Evolutionary conservation across 2,113 vertebrate genomes (phyloP), one percentile per base, ranked within the genome.

Genomic region (Oceanodroma tethys): DNA sequence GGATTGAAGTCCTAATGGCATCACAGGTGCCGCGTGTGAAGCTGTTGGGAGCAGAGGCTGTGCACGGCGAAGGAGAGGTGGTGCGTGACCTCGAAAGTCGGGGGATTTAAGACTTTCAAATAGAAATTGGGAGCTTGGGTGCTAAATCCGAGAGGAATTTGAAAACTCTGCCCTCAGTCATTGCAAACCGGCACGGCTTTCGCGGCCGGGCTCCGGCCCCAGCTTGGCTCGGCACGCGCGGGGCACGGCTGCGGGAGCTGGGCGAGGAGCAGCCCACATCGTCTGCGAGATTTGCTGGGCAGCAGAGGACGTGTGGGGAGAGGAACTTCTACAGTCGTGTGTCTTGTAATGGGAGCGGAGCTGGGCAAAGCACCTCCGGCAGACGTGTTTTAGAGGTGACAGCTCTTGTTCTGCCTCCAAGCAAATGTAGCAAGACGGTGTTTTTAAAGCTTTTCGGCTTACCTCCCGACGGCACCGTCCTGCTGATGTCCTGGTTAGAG

Each of bases 1-100:
- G 47, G 47, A 43, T 29, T 10, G 1, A 21, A 32, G 40, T 7
- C 38, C 30, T 42, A 10, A 16, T 9, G 13, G 60, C n/a, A 10
- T n/a, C 4, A 3, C 40, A 7, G 42, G 42, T 10, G n/a, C 27
- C 13, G 0, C 3, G 14, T 3, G 17, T 12, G 47, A 42, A 27
- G 76, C 36, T 2, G 6, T 14, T 3, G 18, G 47, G 48, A 27
- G 60, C 23, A 4, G 60, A 42, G 60, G 58, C 58, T 38, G 58
- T 3, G n/a, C 27, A 30, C 1, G 11, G 34, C 11, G 4, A 47
- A 30, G 73, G 20, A 36, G 58, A 8, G 38, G 55, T 48, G 15
- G 73, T 17, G 26, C 10, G 16, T 32, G 27, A 63, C 75, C 58
- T 78, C 14, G 1, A 4, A 56, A 56, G 16, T 26, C 7, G 11